Base-by-base conservation (phyloP, 2,113 vertebrate species). In the Ceyx melanurus region DNA sequence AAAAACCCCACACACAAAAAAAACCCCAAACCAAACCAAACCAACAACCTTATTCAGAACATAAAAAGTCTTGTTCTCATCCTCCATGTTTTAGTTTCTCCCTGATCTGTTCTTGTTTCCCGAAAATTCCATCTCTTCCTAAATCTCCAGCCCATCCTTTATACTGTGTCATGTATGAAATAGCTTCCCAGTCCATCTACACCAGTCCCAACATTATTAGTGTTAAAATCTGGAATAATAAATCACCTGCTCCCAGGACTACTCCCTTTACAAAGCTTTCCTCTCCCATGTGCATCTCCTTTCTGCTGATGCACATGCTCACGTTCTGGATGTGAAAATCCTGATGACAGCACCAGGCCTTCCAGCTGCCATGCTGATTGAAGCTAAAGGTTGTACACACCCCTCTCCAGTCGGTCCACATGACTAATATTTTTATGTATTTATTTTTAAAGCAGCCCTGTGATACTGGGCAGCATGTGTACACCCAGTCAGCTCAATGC, bases 141-240 rank as follows among this genome's bases (percentile, higher is more conserved):
- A 61, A 77, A 20, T 86, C 82, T 88, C 56, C 75, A 93, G 51
- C 72, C 48, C 67, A 89, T 67, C 68, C 68, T 92, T 79, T 76
- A 90, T 11, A 66, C 6, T 2, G 35, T 56, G 50, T 67, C 33
- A 8, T 0, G 0, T 68, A 62, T 28, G n/a, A 85, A 95, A 82
- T 12, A 33, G 67, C 64, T 87, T 74, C 48, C 71, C n/a, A 88
- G 82, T 85, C 84, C 80, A 95, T 89, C 67, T 68, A 87, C 54
- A 62, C 53, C 78, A 80, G 82, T 60, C 84, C 56, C 51, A 91
- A 90, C 56, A 50, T 54, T 82, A 77, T 83, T 86, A 90, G 83
- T 48, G 83, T 64, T 75, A 82, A 94, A 93, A 94, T 76, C 64
- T 31, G 51, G 54, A 89, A 80, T 51, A 90, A 95, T 71, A 95